Conservation (phyloP, 2,888 invertebrate genomes). For the Rhorus exstirpatorius region DNA sequence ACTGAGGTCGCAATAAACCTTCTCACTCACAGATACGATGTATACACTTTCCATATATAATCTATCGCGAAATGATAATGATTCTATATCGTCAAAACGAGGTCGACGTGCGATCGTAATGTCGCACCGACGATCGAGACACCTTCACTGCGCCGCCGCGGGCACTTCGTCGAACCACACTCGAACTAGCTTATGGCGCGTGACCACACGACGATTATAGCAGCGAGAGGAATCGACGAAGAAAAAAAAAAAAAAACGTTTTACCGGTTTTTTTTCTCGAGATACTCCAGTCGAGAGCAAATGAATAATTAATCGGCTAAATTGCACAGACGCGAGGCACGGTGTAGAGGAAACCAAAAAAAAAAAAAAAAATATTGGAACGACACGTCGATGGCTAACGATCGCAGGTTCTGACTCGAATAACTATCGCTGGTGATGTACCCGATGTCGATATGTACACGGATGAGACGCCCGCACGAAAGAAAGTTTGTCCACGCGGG, state of each 20-base stretch:
- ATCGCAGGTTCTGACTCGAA: slow-evolving; percentile 43
- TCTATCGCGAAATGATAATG: slow-evolving; percentile 22
- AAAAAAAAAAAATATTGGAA: slow-evolving; percentile 6
- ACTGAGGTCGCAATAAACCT: slow-evolving; percentile 51
- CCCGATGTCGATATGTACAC: slow-evolving; percentile 31
- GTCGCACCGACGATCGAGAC: slow-evolving; percentile 32
- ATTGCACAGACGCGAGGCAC: background rate
- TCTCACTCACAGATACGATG: too few relatives aligned
- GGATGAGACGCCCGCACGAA: slow-evolving; percentile 61
- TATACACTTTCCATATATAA: too few relatives aligned
- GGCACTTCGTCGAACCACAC: slow-evolving; percentile 40
- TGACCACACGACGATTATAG: slow-evolving; percentile 12
- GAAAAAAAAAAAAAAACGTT: slow-evolving; percentile 8
- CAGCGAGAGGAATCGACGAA: slow-evolving; percentile 22
- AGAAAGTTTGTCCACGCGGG: slow-evolving; percentile 65
- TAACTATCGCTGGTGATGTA: slow-evolving; percentile 22
- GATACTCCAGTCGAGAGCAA: background rate
- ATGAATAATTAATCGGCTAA: background rate
- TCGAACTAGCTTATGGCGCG: slow-evolving; percentile 4
- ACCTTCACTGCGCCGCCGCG: slow-evolving; percentile 62
- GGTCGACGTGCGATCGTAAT: slow-evolving; percentile 40
- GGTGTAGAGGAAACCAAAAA: background rate
- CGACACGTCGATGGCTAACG: slow-evolving; percentile 36
- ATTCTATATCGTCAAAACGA: slow-evolving; percentile 48
- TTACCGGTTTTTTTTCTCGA: background rate